Conservation (phyloP, 2,113 vertebrate genomes). For the Collichthys lucidus region DNA sequence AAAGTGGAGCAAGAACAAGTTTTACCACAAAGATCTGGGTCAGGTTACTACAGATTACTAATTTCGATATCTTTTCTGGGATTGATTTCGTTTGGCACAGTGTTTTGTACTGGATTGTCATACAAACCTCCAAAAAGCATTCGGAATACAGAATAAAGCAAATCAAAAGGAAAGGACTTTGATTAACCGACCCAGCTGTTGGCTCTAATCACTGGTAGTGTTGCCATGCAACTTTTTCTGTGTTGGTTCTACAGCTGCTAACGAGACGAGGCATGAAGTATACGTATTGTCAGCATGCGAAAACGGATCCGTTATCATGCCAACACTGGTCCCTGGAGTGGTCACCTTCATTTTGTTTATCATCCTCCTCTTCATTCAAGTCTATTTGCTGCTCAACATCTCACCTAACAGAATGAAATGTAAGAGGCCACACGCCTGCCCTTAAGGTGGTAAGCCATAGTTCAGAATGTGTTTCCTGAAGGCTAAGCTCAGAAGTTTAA, state of each 20-base stretch:
- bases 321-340: not conserved
- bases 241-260: conserved; percentile 8
- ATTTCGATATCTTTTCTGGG: conserved; percentile 18
- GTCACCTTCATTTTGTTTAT: conserved; percentile 5
- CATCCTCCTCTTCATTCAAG: not conserved
- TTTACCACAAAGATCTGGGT: conserved; percentile 29
- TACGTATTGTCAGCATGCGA: not conserved
- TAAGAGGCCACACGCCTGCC: not conserved
- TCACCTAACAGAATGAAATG: not conserved
- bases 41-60: not conserved
- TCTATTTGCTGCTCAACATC: conserved; percentile 1
- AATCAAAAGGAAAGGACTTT: conserved; percentile 6
- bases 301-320: not conserved
- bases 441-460: not conserved
- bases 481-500: conserved; percentile 3
- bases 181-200: conserved; percentile 18
- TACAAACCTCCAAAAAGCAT: conserved; percentile 28
- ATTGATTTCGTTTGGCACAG: conserved; percentile 52
- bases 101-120: conserved; percentile 47
- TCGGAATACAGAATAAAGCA: conserved; percentile 6
- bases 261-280: not conserved
- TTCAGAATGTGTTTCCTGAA: conserved; percentile 23
- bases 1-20: conserved; percentile 4
- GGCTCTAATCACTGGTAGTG: conserved; percentile 40
- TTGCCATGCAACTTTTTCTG: conserved; percentile 25